These are phyloP conservation scores for Ecliptopera silaceata DNA, from an alignment of 2,888 invertebrate species.

Conservation along the genomic window DNA sequence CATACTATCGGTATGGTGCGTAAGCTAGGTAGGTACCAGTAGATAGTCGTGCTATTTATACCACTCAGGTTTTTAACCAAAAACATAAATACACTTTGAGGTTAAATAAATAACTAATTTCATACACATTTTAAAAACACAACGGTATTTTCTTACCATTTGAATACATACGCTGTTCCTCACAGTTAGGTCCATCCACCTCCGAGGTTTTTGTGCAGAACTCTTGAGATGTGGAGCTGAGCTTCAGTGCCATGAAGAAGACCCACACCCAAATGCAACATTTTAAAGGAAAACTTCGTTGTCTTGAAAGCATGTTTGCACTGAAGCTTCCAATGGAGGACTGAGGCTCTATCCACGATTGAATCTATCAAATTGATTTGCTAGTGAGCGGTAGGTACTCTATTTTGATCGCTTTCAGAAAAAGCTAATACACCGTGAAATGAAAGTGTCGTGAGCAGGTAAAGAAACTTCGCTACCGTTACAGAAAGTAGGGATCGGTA, in stretches of 20 bases:
- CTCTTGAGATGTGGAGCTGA: conserved; percentile 51
- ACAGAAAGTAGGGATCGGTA: conserved; percentile 19
- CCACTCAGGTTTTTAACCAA: too few relatives aligned
- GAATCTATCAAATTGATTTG: conserved; percentile 57
- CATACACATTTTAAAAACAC: too few relatives aligned
- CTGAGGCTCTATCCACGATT: conserved; percentile 45
- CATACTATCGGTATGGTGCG: too few relatives aligned
- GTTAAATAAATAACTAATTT: too few relatives aligned
- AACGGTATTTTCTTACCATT: conserved; percentile 47
- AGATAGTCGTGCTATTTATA: too few relatives aligned
- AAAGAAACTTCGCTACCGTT: conserved; percentile 47
- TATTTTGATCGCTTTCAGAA: conserved; percentile 55
- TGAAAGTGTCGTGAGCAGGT: conserved; percentile 59
- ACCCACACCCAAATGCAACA: conserved; percentile 57
- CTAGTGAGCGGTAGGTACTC: conserved; percentile 52
- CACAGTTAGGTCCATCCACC: conserved; percentile 44
- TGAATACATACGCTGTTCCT: conserved; percentile 44
- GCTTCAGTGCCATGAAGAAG: conserved; percentile 48
- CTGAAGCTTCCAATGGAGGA: conserved; percentile 49
- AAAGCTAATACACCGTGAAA: conserved; percentile 64
- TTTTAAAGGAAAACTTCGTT: conserved; percentile 53
- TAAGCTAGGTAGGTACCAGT: too few relatives aligned
- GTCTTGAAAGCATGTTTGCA: conserved; percentile 60
- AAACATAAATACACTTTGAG: too few relatives aligned
- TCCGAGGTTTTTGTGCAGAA: conserved; percentile 49